Evolutionary conservation across 2,113 vertebrate genomes (phyloP), one percentile per base, ranked within the genome.

Genomic region (Rhombomys opimus): DNA sequence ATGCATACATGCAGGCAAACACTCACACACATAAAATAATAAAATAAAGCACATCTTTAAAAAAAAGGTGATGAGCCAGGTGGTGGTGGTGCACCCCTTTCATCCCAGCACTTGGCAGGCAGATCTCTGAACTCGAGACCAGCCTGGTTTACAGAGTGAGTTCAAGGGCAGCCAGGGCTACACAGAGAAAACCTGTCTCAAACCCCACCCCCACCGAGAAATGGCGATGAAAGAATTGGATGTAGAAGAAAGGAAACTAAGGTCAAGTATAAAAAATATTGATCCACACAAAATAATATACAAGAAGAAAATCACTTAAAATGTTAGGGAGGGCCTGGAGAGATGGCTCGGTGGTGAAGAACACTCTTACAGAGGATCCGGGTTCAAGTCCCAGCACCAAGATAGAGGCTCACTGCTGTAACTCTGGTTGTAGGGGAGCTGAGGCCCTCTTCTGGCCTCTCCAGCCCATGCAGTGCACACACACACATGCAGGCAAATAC

Each of bases 271-370:
- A 32, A 70, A 91, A 93, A 77, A 54, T 73, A 80, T 38, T 59
- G 65, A 76, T 52, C 4, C 38, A 90, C 30, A 72, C 54, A 87
- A 95, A 95, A 92, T 38, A 90, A 80, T 86, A 73, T 80, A 78
- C n/a, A 93, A 92, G 54, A 94, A 63, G 5, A n/a, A 90, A 95
- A 89, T 70, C 52, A 59, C 65, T 89, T 63, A 91, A 67, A 67
- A 59, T 86, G 65, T 90, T 57, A 61, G 11, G 7, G 20, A 82
- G 54, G 35, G 35, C 38, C 80, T 61, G 80, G 80, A 82, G 54
- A 82, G 35, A 82, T n/a, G 57, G 18, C 54, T 82, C 80, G 61
- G 54, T 25, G 54, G 35, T 59, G n/a, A 82, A 38, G n/a, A 61
- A 35, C 35, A 82, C 54, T 82, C 5, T 82, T 82, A 38, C 80